phyloP scores from a whole-genome alignment of 2,888 invertebrate species.

The Mechanitis messenoides region DNA sequence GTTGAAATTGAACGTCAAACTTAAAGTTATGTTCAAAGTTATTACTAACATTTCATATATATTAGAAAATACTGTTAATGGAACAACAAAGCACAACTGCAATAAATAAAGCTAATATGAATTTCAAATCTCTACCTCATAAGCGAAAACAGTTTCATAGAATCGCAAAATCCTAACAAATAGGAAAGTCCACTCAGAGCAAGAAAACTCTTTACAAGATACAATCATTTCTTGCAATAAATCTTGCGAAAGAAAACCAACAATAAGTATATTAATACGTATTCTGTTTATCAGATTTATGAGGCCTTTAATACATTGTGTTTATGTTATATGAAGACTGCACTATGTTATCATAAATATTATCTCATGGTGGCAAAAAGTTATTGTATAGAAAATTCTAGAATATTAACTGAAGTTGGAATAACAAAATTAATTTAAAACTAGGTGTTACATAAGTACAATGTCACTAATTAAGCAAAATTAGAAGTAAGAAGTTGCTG shows the following conservation, averaged over 20 bases:
- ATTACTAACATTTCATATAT: no score
- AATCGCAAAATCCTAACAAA: conserved; percentile 3
- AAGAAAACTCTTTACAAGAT: conserved; percentile 23
- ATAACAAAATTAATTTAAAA: no score
- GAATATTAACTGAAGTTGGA: no score
- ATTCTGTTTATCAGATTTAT: conserved; percentile 30
- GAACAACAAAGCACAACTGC: neutral
- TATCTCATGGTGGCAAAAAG: neutral
- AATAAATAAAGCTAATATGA: conserved; percentile 6
- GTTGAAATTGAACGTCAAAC: no score
- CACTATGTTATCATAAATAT: conserved; percentile 6
- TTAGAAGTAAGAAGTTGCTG: no score
- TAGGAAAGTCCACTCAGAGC: conserved; percentile 13
- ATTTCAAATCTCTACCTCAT: conserved; percentile 4
- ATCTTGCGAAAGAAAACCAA: conserved; percentile 24
- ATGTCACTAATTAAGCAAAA: no score
- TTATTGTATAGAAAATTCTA: no score
- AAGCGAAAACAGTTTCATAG: neutral
- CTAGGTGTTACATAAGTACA: no score
- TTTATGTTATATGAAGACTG: conserved; percentile 23
- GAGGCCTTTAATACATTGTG: conserved; percentile 26
- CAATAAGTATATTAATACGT: conserved; percentile 31
- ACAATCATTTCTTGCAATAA: conserved; percentile 26
- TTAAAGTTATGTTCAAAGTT: no score
- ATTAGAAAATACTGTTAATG: conserved; percentile 3